Percentiles rank a stretch among this genome's conserved stretches.
phyloP scores from a whole-genome alignment of 1,140 invertebrate genomes.

The Heliconius melpomene region DNA sequence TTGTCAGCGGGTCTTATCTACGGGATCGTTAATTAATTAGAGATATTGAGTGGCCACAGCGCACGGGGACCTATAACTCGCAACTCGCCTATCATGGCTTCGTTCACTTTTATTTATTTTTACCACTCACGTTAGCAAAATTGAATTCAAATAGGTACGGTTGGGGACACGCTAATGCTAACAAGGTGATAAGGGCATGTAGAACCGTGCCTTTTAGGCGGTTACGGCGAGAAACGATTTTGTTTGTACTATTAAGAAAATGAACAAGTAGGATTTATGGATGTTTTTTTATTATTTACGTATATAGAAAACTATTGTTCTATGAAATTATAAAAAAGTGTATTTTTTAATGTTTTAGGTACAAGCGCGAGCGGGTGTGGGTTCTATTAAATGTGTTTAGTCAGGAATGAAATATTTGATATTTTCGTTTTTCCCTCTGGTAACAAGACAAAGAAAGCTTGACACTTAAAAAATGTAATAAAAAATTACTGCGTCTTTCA shows the following conservation, averaged over 20 bases:
- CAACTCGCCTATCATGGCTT: constrained; percentile 78
- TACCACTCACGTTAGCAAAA: constrained; percentile 79
- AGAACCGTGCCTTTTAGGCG: constrained; percentile 10
- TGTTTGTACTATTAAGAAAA: neutral
- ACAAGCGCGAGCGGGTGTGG: neutral
- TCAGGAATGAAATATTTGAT: too few species aligned
- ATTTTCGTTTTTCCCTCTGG: too few species aligned
- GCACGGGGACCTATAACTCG: constrained; percentile 78
- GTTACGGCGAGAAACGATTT: neutral
- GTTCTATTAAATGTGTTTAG: neutral
- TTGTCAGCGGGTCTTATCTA: constrained; percentile 79
- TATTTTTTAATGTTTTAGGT: too few species aligned
- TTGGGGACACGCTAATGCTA: constrained; percentile 29
- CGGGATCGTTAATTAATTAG: constrained; percentile 80
- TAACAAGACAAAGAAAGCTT: neutral
- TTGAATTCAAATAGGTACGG: constrained; percentile 70
- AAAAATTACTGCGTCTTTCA: neutral
- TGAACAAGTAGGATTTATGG: neutral
- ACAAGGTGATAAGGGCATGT: constrained; percentile 25
- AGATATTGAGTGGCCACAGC: constrained; percentile 76
- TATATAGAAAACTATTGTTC: too few species aligned
- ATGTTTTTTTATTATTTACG: neutral
- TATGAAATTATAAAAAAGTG: too few species aligned
- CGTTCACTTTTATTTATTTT: constrained; percentile 77
- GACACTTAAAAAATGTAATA: neutral